Conservation (phyloP, 2,888 invertebrate species). For the Syrista parreyssii region DNA sequence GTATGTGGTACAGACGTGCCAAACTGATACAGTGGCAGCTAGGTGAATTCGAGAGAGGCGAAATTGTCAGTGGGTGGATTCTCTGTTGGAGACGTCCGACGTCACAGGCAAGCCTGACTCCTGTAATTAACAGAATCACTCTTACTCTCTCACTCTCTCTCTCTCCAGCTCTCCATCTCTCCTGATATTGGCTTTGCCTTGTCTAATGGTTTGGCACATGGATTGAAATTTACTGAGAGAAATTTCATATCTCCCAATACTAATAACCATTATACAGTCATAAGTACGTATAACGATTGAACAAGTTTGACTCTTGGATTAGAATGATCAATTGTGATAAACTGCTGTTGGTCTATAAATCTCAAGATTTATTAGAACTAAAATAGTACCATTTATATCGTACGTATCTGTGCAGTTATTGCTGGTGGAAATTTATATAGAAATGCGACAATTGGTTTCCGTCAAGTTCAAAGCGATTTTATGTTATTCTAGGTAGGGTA, state of each 20-base stretch:
- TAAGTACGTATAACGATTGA: too few species aligned
- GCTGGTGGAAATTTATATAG: too few species aligned
- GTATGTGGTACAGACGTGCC: background rate
- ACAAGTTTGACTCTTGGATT: too few species aligned
- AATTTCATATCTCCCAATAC: background rate
- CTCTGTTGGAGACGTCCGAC: conserved; percentile 47
- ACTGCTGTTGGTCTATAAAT: too few species aligned
- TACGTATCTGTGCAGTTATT: too few species aligned
- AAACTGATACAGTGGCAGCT: background rate
- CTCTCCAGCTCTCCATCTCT: background rate
- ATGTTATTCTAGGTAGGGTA: too few species aligned
- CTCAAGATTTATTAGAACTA: too few species aligned
- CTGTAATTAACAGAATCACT: conserved; percentile 46
- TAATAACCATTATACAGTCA: background rate
- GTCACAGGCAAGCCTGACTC: conserved; percentile 47
- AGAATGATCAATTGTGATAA: too few species aligned
- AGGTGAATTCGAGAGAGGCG: conserved; percentile 30
- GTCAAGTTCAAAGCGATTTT: too few species aligned
- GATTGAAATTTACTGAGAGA: background rate
- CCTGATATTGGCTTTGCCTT: background rate
- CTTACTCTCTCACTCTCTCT: background rate
- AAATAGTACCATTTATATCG: too few species aligned
- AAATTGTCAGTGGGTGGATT: conserved; percentile 42
- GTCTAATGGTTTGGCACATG: background rate
- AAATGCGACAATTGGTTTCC: too few species aligned